Base-by-base conservation (phyloP, 1,140 invertebrate genomes). In the Manduca sexta region DNA sequence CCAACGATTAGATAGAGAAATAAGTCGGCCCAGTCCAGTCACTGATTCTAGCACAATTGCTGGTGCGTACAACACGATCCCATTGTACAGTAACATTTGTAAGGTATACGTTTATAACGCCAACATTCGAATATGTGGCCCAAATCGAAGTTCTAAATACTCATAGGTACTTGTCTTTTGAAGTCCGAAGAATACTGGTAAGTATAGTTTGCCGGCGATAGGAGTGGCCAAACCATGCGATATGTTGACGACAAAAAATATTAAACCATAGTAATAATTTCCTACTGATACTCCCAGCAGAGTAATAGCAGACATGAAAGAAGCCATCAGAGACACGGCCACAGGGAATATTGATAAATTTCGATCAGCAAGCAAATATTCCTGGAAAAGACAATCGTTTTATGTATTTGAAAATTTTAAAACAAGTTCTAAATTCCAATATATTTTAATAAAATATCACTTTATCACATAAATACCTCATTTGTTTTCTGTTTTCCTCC, bases 251-350 rank as follows among this genome's bases (percentile, higher is more conserved):
- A 93, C 80, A 3, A 94, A 88, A 84, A 96, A 97, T 68, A 94
- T 92, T 42, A 93, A 93, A 21, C 95, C 95, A 74, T 89, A 93
- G 50, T 88, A 90, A 70, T 96, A 97, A 79, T 93, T 96, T 79
- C 97, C 95, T 42, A 93, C 90, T 0, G 94, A 93, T 1, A 96
- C 92, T 8, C 97, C 97, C 13, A 98, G 85, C 12, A 98, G 81
- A 0, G 96, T 96, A 16, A 98, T 92, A 8, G 96, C 95, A 0
- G 96, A 98, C 94, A 98, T 97, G 69, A 98, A 98, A 30, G 94
- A 97, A 7, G 96, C 94, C 92, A 97, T 95, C 0, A 97, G 79
- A 11, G 94, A 95, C 49, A 97, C 93, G 1, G 93, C 93, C 0
- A 97, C 94, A 0, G 95, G 94, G 0, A 89, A 66, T 42, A 95